Evolutionary conservation across 1,140 invertebrate species (phyloP).

Genomic region (Araneus ventricosus): DNA sequence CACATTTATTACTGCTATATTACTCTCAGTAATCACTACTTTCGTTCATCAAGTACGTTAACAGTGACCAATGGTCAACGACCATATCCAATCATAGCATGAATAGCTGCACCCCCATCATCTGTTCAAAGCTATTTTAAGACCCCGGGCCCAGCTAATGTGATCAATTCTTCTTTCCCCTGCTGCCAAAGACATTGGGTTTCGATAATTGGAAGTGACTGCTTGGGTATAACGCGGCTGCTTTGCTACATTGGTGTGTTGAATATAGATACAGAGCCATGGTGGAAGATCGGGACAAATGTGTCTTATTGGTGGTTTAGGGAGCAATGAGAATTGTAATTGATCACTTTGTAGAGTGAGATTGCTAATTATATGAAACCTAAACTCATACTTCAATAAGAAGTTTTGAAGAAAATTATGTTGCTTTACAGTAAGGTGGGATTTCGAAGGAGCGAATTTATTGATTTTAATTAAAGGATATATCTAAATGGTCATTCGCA

Average conservation of each 20-base stretch:
- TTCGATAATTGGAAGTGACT: conserved; percentile 15
- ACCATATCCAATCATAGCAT: background rate
- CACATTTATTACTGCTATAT: background rate
- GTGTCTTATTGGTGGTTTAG: background rate
- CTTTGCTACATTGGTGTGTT: background rate
- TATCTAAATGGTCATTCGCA: no score
- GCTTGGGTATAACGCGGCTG: background rate
- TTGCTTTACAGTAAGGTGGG: no score
- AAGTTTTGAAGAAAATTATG: no score
- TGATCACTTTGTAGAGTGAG: background rate
- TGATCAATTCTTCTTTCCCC: background rate
- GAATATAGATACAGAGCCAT: background rate
- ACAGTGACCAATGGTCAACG: background rate
- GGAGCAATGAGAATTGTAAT: background rate
- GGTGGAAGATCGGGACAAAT: background rate
- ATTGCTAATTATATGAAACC: no score
- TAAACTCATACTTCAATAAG: no score
- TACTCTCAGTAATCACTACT: background rate
- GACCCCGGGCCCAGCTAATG: background rate
- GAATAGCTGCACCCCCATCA: background rate
- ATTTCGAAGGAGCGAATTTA: no score
- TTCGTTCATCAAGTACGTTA: background rate
- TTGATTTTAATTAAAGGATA: no score
- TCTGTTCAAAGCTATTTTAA: background rate
- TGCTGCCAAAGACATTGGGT: background rate